These are phyloP conservation scores for Pissodes strobi DNA, from an alignment of 1,140 invertebrate species.

Conservation along the genomic window DNA sequence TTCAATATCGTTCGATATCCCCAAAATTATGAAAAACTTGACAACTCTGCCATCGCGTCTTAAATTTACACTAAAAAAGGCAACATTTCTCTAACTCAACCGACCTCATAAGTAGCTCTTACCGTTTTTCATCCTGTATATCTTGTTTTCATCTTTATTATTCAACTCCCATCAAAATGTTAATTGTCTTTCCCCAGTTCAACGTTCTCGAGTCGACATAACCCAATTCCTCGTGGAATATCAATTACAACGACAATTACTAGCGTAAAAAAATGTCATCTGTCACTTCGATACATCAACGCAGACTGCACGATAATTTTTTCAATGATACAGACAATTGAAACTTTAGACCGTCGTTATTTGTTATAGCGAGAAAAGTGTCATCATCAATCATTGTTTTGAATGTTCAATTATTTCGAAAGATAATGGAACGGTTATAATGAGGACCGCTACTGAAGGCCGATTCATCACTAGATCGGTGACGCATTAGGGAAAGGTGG, in stretches of 20 bases:
- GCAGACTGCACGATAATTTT: background rate
- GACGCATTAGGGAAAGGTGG: too few relatives aligned
- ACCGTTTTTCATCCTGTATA: too few relatives aligned
- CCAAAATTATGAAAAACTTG: too few relatives aligned
- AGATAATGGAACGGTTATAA: background rate
- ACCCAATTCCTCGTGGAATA: background rate
- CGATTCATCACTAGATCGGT: background rate
- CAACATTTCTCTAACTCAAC: too few relatives aligned
- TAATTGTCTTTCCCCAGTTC: too few relatives aligned
- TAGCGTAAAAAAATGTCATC: background rate
- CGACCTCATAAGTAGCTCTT: too few relatives aligned
- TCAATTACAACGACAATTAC: background rate
- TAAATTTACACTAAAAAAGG: too few relatives aligned
- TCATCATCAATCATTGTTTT: background rate
- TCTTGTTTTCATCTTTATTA: too few relatives aligned
- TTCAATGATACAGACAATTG: background rate
- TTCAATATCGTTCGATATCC: too few relatives aligned
- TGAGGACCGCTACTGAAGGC: background rate
- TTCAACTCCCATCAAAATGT: too few relatives aligned
- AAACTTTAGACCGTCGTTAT: background rate
- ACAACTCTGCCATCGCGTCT: too few relatives aligned
- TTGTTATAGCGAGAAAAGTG: background rate
- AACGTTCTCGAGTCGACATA: too few relatives aligned
- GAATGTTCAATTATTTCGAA: background rate
- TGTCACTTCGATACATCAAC: background rate